phyloP scores from a whole-genome alignment of 2,888 invertebrate genomes.

The Deladenus siricidicola region DNA sequence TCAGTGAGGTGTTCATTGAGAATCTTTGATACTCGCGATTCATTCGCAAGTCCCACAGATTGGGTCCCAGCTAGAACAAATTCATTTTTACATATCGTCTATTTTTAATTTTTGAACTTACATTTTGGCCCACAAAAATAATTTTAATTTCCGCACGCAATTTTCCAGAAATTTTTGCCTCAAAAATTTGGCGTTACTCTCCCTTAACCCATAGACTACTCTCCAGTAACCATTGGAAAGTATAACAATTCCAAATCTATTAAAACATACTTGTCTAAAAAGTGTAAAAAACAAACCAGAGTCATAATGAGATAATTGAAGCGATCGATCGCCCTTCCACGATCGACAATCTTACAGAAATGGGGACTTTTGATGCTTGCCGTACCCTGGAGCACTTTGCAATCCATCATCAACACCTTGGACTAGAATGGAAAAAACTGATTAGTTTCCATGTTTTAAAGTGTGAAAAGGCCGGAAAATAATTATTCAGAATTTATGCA shows the following conservation, averaged over 20 bases:
- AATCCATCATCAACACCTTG: slow-evolving; percentile 39
- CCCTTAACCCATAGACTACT: too few species aligned
- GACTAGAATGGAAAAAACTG: too few species aligned
- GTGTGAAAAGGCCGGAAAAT: not conserved
- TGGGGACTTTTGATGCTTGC: slow-evolving; percentile 32
- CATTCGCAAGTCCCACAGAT: slow-evolving; percentile 41
- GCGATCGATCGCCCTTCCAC: slow-evolving; percentile 33
- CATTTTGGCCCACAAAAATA: too few species aligned
- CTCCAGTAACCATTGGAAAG: not conserved
- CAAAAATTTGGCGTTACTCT: too few species aligned
- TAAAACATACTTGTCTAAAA: too few species aligned
- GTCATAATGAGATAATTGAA: slow-evolving; percentile 43
- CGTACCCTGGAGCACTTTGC: slow-evolving; percentile 36
- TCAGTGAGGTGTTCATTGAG: slow-evolving; percentile 17
- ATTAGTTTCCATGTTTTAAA: too few species aligned
- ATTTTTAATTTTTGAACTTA: not conserved
- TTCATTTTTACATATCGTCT: too few species aligned
- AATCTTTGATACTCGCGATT: slow-evolving; percentile 21
- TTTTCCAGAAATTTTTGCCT: too few species aligned
- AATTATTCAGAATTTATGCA: not conserved
- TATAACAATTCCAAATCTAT: too few species aligned
- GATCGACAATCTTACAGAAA: slow-evolving; percentile 37
- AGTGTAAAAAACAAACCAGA: too few species aligned
- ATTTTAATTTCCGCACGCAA: too few species aligned
- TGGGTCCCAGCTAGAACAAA: slow-evolving; percentile 39